Evolutionary conservation across 2,797 vertebrate genomes (phyloP).

Genomic region (Microctenopoma lineatum): DNA sequence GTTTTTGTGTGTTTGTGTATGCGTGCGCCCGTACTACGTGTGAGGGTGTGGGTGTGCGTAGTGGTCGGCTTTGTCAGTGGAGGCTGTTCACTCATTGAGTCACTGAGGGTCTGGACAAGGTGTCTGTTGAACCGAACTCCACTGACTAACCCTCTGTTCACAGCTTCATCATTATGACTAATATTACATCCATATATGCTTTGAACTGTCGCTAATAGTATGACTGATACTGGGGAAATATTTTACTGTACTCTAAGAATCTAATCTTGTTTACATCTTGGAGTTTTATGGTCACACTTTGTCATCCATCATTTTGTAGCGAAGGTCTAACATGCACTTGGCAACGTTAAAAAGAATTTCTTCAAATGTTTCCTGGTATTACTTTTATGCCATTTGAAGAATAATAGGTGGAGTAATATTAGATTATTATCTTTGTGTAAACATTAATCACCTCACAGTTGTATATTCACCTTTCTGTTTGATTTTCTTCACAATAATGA

Average conservation of each 20-base stretch:
- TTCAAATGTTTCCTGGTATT: background rate
- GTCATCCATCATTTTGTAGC: background rate
- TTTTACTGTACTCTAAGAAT: background rate
- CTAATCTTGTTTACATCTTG: background rate
- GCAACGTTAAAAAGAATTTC: background rate
- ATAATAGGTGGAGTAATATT: background rate
- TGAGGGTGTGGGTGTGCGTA: conserved; percentile 38
- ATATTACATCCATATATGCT: conserved; percentile 1
- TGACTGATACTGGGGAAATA: background rate
- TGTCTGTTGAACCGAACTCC: conserved; percentile 36
- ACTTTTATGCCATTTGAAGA: background rate
- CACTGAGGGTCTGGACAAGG: conserved; percentile 36
- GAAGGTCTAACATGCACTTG: background rate
- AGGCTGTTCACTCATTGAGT: conserved; percentile 62
- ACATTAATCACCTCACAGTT: background rate
- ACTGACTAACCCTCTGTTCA: conserved; percentile 46
- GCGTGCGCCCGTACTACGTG: background rate
- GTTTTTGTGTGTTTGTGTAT: background rate
- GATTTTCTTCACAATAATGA: background rate
- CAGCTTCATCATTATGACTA: conserved; percentile 24
- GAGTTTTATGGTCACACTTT: background rate
- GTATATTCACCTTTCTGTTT: background rate
- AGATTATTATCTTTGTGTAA: background rate
- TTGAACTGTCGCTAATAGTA: background rate
- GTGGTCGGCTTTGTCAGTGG: conserved; percentile 39